Base-by-base conservation (phyloP, 2,888 invertebrate species). In the Archaeoteleia sp. region DNA sequence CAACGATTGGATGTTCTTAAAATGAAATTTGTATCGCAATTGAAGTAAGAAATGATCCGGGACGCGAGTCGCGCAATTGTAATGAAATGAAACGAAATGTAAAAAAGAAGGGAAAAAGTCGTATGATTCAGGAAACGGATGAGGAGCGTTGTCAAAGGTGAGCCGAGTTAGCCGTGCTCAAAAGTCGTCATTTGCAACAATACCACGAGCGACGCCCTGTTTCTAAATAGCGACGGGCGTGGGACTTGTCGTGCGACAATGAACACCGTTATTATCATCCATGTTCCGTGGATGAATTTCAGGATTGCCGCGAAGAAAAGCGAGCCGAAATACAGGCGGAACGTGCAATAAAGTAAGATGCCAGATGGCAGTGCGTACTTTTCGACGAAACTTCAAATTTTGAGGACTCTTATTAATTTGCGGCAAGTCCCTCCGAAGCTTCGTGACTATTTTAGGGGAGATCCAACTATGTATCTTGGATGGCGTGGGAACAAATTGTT, bases 161-260 rank as follows among this genome's bases (percentile, higher is more conserved):
- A 63, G 61, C 66, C 58, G 53, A 57, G 70, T 63, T 63, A 66
- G 66, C 55, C 54, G 51, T 2, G 58, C 70, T 72, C 63, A 67
- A 72, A 71, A 74, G 63, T 69, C 67, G 68, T 68, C 71, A 72
- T 68, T 71, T 69, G 58, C 72, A 72, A 73, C 74, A 74, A 75
- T 75, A 63, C 71, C 57, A 62, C 55, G 76, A 68, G 60, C 71
- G 73, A 74, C 73, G 74, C 75, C 74, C 74, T 74, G 68, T 74
- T 77, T 77, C 75, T 71, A 75, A 74, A 76, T 66, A 74, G 74
- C 70, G 65, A 42, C 67, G 66, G 69, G 67, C 76, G 76, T 78
- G 78, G 77, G 77, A 79, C 73, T 20, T 72, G 74, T 73, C 75
- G 73, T 60, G 67, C 73, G 74, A 79, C 77, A 79, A 75, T 74